Conservation (phyloP, 2,797 vertebrate species). For the Uromys caudimaculatus region DNA sequence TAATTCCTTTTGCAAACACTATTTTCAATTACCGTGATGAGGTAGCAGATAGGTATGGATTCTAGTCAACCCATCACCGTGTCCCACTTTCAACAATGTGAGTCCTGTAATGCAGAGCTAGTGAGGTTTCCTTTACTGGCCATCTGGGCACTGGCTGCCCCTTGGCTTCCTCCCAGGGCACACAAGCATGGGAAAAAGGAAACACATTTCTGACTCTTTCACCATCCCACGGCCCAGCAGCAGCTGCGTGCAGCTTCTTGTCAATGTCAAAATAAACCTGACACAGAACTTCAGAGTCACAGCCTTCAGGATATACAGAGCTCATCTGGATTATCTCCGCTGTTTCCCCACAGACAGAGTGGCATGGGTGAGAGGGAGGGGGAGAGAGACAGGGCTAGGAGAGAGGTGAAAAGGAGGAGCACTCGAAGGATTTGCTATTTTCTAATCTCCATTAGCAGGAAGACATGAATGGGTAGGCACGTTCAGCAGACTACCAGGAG, state of each 20-base stretch:
- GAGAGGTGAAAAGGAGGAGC: slow-evolving; percentile 21
- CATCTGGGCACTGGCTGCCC: neutral
- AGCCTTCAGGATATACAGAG: neutral
- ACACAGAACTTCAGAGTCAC: slow-evolving; percentile 38
- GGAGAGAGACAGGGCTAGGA: neutral
- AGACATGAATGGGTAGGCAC: neutral
- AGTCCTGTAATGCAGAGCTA: neutral
- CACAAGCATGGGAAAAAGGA: no score
- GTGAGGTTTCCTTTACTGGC: neutral
- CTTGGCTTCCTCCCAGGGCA: neutral
- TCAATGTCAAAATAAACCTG: slow-evolving; percentile 57
- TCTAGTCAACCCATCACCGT: neutral
- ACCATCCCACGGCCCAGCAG: neutral
- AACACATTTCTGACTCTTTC: neutral
- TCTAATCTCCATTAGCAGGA: slow-evolving; percentile 56
- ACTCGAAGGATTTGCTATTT: neutral
- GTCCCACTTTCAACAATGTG: neutral
- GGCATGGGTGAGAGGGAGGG: neutral
- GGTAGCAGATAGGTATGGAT: neutral
- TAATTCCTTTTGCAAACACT: neutral
- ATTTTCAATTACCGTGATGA: neutral
- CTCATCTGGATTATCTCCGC: slow-evolving; percentile 32
- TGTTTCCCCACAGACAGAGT: neutral
- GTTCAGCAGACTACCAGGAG: neutral
- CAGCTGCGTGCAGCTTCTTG: neutral